Conservation (phyloP, 2,113 vertebrate species). For the Gracilinanus agilis region DNA sequence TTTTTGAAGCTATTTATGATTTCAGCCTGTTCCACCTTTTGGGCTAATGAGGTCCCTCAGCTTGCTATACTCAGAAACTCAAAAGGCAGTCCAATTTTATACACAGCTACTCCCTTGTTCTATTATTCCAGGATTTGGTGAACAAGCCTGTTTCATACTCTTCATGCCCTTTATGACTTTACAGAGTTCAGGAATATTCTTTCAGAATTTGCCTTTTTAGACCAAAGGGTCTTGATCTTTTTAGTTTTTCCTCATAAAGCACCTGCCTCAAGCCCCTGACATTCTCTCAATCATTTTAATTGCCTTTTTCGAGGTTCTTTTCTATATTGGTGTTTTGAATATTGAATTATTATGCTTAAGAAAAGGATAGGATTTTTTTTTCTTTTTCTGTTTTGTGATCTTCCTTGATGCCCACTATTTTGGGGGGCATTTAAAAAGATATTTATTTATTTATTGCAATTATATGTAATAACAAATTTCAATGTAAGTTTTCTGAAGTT, state of each 20-base stretch:
- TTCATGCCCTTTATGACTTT: background rate
- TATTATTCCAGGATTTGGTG: background rate
- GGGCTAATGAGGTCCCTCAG: background rate
- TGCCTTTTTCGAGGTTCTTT: background rate
- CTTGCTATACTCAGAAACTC: background rate
- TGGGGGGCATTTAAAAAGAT: too few species aligned
- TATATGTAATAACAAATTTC: too few species aligned
- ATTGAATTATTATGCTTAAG: background rate
- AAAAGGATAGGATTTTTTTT: background rate
- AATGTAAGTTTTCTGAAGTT: too few species aligned
- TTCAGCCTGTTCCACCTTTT: background rate
- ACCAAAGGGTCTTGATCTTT: background rate
- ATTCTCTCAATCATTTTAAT: background rate
- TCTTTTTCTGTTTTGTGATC: background rate
- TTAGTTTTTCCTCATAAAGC: background rate
- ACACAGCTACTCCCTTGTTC: background rate
- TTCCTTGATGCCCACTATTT: background rate
- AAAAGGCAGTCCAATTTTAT: background rate
- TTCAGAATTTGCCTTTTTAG: background rate
- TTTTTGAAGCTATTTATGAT: background rate
- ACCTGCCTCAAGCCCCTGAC: background rate
- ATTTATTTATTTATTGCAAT: too few species aligned
- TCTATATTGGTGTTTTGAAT: background rate
- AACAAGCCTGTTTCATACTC: background rate
- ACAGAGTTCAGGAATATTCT: background rate